phyloP scores from a whole-genome alignment of 2,888 invertebrate genomes.

The Trypoxylon attenuatum region DNA sequence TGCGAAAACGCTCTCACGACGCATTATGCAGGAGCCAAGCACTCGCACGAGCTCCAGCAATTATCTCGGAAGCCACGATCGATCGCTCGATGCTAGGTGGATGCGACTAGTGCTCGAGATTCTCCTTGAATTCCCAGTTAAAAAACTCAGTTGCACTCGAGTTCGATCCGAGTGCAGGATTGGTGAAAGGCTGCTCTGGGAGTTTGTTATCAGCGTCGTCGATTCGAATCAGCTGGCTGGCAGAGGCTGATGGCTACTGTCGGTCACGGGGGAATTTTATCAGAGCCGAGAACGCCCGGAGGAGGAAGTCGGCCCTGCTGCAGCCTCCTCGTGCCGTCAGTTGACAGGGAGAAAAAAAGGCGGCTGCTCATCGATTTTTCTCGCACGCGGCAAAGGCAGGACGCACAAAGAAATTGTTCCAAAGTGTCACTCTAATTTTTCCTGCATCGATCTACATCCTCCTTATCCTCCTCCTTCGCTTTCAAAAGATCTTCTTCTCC shows the following conservation, averaged over 20 bases:
- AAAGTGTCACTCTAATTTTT: background rate
- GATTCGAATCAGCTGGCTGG: background rate
- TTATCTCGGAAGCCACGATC: slow-evolving; percentile 36
- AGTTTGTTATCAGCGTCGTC: background rate
- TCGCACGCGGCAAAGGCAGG: background rate
- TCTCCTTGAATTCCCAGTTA: background rate
- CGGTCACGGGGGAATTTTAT: background rate
- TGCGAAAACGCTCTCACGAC: slow-evolving; percentile 24
- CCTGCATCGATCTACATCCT: too few relatives aligned
- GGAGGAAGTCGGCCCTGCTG: too few relatives aligned
- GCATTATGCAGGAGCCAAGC: slow-evolving; percentile 16
- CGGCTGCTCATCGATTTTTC: background rate
- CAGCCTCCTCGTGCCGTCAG: background rate
- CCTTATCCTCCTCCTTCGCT: too few relatives aligned
- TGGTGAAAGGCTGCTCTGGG: background rate
- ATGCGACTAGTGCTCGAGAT: background rate
- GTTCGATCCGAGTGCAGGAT: background rate
- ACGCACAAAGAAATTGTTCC: background rate
- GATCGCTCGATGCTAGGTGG: slow-evolving; percentile 34
- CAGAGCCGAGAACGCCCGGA: background rate
- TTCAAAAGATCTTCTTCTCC: too few relatives aligned
- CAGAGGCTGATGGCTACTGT: background rate
- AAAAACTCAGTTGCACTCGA: background rate
- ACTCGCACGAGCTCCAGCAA: slow-evolving; percentile 19
- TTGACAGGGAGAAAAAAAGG: background rate